phyloP scores from a whole-genome alignment of 2,113 vertebrate species.

The Lycocorax pyrrhopterus region DNA sequence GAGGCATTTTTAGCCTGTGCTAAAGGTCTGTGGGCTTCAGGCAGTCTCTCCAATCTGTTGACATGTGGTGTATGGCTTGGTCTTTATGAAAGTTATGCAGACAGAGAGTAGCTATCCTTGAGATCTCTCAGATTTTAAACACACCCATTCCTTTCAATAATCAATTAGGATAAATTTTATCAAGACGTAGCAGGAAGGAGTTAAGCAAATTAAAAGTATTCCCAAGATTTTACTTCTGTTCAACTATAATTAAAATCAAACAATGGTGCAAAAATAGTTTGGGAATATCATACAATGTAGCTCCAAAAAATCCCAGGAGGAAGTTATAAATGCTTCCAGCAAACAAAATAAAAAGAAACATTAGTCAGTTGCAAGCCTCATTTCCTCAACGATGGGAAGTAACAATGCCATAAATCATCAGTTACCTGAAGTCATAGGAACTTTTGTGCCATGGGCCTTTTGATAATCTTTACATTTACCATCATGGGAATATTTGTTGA shows the following conservation, averaged over 20 bases:
- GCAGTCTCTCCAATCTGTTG: not conserved
- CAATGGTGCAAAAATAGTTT: conserved; percentile 39
- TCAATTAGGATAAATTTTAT: not conserved
- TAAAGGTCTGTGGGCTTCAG: not conserved
- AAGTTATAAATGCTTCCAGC: conserved; percentile 73
- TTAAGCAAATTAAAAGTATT: conserved; percentile 53
- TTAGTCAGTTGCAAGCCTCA: conserved; percentile 74
- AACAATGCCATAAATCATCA: conserved; percentile 72
- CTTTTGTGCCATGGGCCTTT: conserved; percentile 49
- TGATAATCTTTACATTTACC: conserved; percentile 60
- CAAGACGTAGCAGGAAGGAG: conserved; percentile 5
- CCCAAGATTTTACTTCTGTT: conserved; percentile 52
- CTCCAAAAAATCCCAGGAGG: conserved; percentile 52
- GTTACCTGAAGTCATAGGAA: conserved; percentile 62
- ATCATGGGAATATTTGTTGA: conserved; percentile 53
- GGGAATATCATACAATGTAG: not conserved
- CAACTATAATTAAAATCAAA: conserved; percentile 71
- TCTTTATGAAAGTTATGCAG: not conserved
- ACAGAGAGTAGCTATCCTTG: not conserved
- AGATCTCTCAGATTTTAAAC: not conserved
- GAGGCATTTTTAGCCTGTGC: not conserved
- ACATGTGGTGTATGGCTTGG: not conserved
- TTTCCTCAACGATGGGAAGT: conserved; percentile 66
- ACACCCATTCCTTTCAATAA: not conserved
- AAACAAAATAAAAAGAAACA: conserved; percentile 75